Evolutionary conservation across 2,113 vertebrate species (phyloP).

Genomic region (Numenius arquata): DNA sequence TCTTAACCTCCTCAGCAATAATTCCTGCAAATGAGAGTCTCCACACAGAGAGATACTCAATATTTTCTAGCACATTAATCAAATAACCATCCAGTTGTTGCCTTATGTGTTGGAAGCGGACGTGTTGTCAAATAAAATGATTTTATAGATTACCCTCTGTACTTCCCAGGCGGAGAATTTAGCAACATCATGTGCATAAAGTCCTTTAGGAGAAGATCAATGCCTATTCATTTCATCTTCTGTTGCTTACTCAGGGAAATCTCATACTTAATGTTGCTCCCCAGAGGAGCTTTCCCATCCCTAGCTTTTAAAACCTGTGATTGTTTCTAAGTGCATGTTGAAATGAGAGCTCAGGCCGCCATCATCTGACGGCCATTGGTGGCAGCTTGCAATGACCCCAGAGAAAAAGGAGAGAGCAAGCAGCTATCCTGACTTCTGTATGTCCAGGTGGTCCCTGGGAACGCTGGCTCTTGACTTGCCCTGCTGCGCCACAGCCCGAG

Average conservation of each 20-base stretch:
- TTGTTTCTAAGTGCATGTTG: neutral
- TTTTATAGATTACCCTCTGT: conserved; percentile 63
- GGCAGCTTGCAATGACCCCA: neutral
- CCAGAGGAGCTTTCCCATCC: neutral
- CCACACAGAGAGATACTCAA: conserved; percentile 18
- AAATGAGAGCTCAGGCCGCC: neutral
- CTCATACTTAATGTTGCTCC: neutral
- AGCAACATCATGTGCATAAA: conserved; percentile 41
- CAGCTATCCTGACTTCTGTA: neutral
- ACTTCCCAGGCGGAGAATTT: conserved; percentile 43
- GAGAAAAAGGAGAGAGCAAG: neutral
- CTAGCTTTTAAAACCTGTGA: neutral
- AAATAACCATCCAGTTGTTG: conserved; percentile 63
- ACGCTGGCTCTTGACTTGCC: neutral
- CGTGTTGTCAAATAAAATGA: conserved; percentile 66
- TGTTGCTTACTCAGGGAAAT: conserved; percentile 51
- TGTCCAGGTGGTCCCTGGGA: neutral
- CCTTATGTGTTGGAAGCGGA: conserved; percentile 31
- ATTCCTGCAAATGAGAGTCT: conserved; percentile 60
- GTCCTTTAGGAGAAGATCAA: conserved; percentile 47
- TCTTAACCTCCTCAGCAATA: conserved; percentile 37
- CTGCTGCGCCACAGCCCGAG: neutral
- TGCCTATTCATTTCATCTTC: conserved; percentile 55
- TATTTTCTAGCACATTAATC: conserved; percentile 60
- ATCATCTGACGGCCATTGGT: neutral